phyloP scores from a whole-genome alignment of 2,888 invertebrate species.

The Fragum fragum region DNA sequence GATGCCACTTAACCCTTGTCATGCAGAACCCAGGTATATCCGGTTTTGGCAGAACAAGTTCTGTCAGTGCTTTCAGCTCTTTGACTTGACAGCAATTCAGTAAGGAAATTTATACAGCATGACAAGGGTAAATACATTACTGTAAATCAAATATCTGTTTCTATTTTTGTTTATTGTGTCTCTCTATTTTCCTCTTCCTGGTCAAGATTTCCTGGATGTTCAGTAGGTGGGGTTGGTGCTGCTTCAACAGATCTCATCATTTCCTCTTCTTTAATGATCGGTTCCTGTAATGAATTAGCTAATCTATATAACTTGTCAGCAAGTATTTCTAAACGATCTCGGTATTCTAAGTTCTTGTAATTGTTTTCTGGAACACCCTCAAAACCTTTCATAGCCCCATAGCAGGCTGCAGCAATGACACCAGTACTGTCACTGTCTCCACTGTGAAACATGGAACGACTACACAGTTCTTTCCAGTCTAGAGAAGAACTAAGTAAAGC shows the following conservation, averaged over 20 bases:
- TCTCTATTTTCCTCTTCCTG: no score
- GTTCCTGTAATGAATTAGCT: slow-evolving; percentile 1
- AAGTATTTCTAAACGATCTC: slow-evolving; percentile 14
- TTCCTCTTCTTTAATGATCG: slow-evolving; percentile 9
- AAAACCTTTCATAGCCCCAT: slow-evolving; percentile 83
- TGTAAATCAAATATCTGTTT: no score
- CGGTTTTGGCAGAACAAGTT: no score
- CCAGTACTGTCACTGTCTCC: slow-evolving; percentile 86
- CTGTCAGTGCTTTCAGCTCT: no score
- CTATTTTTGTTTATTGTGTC: no score
- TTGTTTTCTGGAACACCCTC: slow-evolving; percentile 81
- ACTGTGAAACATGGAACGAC: slow-evolving; percentile 83
- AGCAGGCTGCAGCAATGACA: slow-evolving; percentile 84
- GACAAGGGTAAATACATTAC: no score
- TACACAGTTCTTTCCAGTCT: slow-evolving; percentile 83
- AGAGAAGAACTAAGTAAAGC: slow-evolving; percentile 78
- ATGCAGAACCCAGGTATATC: no score
- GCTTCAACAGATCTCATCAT: background rate
- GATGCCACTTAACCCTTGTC: no score
- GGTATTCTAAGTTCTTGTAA: slow-evolving; percentile 68
- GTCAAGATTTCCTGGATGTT: background rate
- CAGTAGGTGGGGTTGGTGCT: background rate
- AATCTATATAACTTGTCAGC: slow-evolving; percentile 31
- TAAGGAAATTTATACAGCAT: no score
- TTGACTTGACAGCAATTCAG: no score